Evolutionary conservation across 2,888 invertebrate genomes (phyloP), one percentile per base, ranked within the genome.

Genomic region (Leptinotarsa peninsularis): DNA sequence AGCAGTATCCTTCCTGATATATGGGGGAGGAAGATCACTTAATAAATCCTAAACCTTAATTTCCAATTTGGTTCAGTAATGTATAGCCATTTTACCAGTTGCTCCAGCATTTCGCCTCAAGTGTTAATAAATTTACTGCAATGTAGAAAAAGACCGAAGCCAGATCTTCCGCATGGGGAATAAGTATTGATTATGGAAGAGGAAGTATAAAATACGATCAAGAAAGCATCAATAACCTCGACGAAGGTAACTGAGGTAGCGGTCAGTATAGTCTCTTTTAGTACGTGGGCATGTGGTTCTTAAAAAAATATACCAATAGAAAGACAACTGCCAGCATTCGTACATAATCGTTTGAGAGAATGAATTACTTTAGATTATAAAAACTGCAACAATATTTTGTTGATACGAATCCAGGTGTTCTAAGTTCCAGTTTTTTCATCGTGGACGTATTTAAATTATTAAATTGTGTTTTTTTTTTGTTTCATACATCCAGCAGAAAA

Each of bases 181-280:
- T 76, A 79, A 74, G 79, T 75, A 79, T 78, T 76, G 78, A 78
- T 79, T 79, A 79, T 77, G 76, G 79, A 75, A 78, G 72, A 79
- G 78, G 79, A 77, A 78, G 80, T 78, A 81, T 78, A 81, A 81
- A 81, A 82, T 80, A 80, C 79, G 80, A 82, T 76, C 77, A 73
- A 74, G 77, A 76, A 76, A 75, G 77, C 81, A 80, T 81, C 81
- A 79, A 80, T 81, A 80, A 80, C 80, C 76, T 79, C 76, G 71
- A 78, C 72, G 79, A 81, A 80, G 81, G 81, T 81, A 84, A 83
- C 80, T 80, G 83, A 80, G 80, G 84, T 83, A 84, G 84, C 82
- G 79, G 76, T 77, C 75, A 78, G 79, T 80, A 80, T 74, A 80
- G 78, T 81, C 81, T 78, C 80, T 79, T 81, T 80, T 56, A 69